Evolutionary conservation across 2,797 vertebrate genomes (phyloP).

Genomic region (Cuculus canorus): DNA sequence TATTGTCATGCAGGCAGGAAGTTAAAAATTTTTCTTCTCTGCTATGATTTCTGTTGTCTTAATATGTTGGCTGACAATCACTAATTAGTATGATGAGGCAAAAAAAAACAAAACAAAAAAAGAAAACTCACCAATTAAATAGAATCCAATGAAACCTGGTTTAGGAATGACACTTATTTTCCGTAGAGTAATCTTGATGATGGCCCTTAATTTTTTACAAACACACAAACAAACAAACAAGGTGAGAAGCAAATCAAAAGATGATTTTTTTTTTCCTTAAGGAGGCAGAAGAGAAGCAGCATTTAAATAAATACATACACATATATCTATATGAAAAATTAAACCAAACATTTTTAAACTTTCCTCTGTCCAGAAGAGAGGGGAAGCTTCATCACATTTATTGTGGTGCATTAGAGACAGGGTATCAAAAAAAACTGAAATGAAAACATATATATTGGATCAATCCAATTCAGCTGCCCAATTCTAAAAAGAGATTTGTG

Average conservation of each 20-base stretch:
- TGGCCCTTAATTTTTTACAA: constrained; percentile 15
- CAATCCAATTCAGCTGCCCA: constrained; percentile 41
- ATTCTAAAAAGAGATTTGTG: constrained; percentile 33
- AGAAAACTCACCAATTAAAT: not conserved
- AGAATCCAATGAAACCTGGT: constrained; percentile 8
- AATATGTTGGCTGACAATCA: constrained; percentile 81
- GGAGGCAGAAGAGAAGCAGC: constrained; percentile 51
- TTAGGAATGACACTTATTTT: not conserved
- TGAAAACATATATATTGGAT: constrained; percentile 36
- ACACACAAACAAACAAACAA: not conserved
- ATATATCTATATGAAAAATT: not conserved
- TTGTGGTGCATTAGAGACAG: constrained; percentile 66
- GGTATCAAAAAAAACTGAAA: constrained; percentile 61
- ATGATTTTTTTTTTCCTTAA: constrained; percentile 39
- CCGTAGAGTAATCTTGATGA: not conserved
- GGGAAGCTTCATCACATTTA: constrained; percentile 30
- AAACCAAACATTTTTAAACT: constrained; percentile 35
- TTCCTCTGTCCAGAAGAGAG: constrained; percentile 25
- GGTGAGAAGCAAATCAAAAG: constrained; percentile 32
- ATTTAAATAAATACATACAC: not conserved
- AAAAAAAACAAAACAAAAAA: constrained; percentile 15
- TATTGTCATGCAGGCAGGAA: constrained; percentile 57
- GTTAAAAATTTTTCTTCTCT: constrained; percentile 60
- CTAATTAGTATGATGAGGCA: constrained; percentile 59
- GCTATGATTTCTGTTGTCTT: constrained; percentile 70